Evolutionary conservation across 2,113 vertebrate species (phyloP).

Genomic region (Neogobius melanostomus): DNA sequence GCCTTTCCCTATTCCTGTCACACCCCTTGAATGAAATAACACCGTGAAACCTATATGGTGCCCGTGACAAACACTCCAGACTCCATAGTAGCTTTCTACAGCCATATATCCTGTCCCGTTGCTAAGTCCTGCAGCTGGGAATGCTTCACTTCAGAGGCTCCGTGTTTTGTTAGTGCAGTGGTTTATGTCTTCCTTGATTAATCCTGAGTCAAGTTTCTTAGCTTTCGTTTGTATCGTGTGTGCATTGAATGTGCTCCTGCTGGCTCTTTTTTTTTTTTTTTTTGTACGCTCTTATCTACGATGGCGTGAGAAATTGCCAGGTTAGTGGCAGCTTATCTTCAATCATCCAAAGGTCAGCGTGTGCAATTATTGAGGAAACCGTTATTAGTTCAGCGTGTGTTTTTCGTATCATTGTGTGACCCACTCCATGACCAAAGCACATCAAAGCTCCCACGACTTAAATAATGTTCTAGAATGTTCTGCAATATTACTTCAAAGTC

Average conservation of each 20-base stretch:
- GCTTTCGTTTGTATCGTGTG: constrained; percentile 7
- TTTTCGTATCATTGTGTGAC: background rate
- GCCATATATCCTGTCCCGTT: constrained; percentile 33
- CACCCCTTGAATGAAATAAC: constrained; percentile 29
- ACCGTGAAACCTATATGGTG: background rate
- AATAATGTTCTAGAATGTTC: no score
- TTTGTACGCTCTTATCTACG: constrained; percentile 56
- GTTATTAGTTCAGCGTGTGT: constrained; percentile 14
- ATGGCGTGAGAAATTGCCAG: constrained; percentile 45
- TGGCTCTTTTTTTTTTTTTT: constrained; percentile 17
- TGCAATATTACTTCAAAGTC: no score
- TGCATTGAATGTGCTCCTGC: constrained; percentile 62
- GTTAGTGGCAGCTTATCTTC: constrained; percentile 46
- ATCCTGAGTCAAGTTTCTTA: constrained; percentile 17
- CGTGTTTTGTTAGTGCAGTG: constrained; percentile 22
- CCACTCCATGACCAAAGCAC: no score
- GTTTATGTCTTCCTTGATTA: constrained; percentile 35
- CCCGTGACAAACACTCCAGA: constrained; percentile 1
- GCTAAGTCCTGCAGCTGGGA: constrained; percentile 52
- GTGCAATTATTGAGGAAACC: constrained; percentile 14
- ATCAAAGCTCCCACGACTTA: no score
- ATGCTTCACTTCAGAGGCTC: constrained; percentile 36
- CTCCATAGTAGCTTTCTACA: background rate
- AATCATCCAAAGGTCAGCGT: constrained; percentile 53
- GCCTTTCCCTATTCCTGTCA: constrained; percentile 20